Evolutionary conservation across 1,140 invertebrate species (phyloP).

Genomic region (Hetaerina americana): DNA sequence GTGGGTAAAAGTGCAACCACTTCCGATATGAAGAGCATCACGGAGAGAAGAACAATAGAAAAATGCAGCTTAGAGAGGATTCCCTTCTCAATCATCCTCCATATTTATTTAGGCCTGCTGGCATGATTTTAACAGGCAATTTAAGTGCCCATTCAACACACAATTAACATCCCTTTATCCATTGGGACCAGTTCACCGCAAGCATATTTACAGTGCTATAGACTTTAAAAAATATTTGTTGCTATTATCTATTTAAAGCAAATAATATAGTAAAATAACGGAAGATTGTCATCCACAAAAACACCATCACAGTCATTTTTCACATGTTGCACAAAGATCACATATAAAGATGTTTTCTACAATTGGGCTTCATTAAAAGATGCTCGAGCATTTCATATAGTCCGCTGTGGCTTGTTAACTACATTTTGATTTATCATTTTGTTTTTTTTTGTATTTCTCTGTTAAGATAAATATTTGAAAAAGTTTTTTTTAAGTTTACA

Average conservation of each 20-base stretch:
- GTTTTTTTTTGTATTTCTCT: too few relatives aligned
- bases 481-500: neutral
- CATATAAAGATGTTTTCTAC: neutral
- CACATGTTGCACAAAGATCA: neutral
- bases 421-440: too few relatives aligned
- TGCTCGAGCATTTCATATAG: neutral
- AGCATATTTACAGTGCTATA: neutral
- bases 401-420: neutral
- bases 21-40: neutral
- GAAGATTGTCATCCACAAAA: neutral
- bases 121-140: neutral
- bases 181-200: neutral
- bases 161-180: neutral
- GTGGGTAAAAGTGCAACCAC: neutral
- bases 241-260: neutral
- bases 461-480: too few relatives aligned
- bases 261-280: neutral
- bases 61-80: neutral
- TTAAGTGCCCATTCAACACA: neutral
- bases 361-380: neutral
- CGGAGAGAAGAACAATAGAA: neutral
- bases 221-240: neutral
- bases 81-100: neutral
- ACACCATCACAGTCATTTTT: neutral
- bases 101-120: neutral